Evolutionary conservation across 2,113 vertebrate species (phyloP).

Genomic region (Chiloscyllium plagiosum): DNA sequence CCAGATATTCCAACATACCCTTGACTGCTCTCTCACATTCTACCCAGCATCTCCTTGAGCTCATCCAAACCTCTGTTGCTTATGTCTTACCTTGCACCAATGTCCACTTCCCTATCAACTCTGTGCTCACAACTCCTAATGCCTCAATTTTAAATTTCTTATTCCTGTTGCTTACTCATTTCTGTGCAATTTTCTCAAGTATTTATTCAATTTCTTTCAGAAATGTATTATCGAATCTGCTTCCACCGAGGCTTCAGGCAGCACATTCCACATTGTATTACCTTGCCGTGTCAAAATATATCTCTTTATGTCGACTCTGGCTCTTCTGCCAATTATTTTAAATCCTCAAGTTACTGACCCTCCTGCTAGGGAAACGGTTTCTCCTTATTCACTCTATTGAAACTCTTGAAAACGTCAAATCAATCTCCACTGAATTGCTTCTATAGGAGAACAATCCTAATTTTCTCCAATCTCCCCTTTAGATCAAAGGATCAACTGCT

Average conservation of each 20-base stretch:
- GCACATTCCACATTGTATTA: neutral
- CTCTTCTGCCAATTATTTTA: neutral
- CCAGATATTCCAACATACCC: neutral
- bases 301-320: neutral
- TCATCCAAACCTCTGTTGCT: neutral
- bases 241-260: neutral
- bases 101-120: neutral
- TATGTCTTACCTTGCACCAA: neutral
- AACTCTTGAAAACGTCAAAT: neutral
- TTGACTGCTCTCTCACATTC: neutral
- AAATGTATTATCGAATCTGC: neutral
- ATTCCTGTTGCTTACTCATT: neutral
- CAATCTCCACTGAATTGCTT: neutral
- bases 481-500: neutral
- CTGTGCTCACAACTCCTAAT: neutral
- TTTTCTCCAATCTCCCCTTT: neutral
- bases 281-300: neutral
- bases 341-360: neutral
- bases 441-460: neutral
- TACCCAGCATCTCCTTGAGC: neutral
- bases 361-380: neutral
- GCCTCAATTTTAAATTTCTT: too few relatives aligned
- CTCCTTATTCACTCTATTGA: neutral
- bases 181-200: neutral
- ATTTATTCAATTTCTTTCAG: neutral